phyloP scores from a whole-genome alignment of 2,888 invertebrate genomes.

The Stomorhina lunata region DNA sequence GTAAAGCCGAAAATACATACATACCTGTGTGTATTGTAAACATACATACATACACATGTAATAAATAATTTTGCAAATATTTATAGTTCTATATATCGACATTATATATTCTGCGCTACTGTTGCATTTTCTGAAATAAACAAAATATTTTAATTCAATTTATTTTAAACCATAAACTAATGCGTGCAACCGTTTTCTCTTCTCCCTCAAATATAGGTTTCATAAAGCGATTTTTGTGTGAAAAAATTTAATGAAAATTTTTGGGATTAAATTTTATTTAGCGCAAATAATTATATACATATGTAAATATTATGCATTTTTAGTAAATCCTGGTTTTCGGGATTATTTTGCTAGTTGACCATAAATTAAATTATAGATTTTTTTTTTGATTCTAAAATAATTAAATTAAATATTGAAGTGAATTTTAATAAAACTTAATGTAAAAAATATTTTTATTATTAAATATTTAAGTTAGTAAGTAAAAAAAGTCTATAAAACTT shows the following conservation, averaged over 20 bases:
- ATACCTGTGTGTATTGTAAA: not conserved
- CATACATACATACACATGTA: not conserved
- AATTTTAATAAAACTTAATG: not conserved
- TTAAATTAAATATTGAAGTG: not conserved
- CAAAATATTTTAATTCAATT: constrained; percentile 51
- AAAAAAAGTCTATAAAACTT: no score
- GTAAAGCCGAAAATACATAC: no score
- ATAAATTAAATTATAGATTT: not conserved
- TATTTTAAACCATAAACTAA: constrained; percentile 35
- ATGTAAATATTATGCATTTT: not conserved
- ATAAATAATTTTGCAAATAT: constrained; percentile 15
- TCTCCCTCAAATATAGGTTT: not conserved
- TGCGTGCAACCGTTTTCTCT: not conserved
- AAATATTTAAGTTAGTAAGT: no score
- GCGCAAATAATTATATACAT: no score
- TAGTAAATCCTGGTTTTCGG: not conserved
- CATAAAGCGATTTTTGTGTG: not conserved
- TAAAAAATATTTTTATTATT: not conserved
- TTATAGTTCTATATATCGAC: not conserved
- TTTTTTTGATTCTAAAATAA: not conserved
- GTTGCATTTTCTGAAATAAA: constrained; percentile 19
- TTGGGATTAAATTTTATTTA: not conserved
- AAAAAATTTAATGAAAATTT: constrained; percentile 4
- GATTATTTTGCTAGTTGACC: constrained; percentile 1
- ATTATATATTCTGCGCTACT: not conserved